Evolutionary conservation across 37 sponge, comb jelly and placozoan genomes (phyloP).

Genomic region (Petrosia ficiformis): DNA sequence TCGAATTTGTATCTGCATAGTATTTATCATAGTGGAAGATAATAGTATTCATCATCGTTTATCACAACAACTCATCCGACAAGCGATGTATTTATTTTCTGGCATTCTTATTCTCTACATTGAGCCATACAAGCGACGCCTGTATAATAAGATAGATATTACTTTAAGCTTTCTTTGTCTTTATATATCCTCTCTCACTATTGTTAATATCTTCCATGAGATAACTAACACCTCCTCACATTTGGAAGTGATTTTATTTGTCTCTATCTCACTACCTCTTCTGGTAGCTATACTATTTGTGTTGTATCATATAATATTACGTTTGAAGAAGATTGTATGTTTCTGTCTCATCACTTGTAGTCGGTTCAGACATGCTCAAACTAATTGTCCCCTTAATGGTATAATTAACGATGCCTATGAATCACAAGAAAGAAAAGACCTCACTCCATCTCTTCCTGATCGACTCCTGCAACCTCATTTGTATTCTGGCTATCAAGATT

Average conservation of each 20-base stretch:
- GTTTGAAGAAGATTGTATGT: background rate
- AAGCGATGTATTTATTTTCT: background rate
- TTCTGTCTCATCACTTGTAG: background rate
- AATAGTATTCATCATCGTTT: background rate
- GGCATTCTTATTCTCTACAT: background rate
- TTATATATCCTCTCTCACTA: background rate
- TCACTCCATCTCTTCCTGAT: background rate
- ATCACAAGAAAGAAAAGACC: background rate
- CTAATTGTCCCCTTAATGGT: background rate
- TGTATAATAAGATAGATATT: slow-evolving; percentile 1
- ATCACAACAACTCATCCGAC: background rate
- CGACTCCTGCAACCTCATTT: background rate
- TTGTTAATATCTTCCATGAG: background rate
- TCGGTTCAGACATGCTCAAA: background rate
- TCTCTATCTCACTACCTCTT: background rate
- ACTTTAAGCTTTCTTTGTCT: background rate
- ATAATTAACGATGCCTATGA: no score
- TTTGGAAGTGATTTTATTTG: background rate
- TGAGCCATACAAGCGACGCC: background rate
- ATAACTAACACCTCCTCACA: background rate
- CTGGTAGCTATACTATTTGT: background rate
- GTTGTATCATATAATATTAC: background rate
- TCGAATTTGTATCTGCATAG: background rate
- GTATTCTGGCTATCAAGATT: no score
- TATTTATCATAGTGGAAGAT: background rate